Evolutionary conservation across 2,888 invertebrate species (phyloP), one percentile per base, ranked within the genome.

Genomic region (Exocentrus adspersus): DNA sequence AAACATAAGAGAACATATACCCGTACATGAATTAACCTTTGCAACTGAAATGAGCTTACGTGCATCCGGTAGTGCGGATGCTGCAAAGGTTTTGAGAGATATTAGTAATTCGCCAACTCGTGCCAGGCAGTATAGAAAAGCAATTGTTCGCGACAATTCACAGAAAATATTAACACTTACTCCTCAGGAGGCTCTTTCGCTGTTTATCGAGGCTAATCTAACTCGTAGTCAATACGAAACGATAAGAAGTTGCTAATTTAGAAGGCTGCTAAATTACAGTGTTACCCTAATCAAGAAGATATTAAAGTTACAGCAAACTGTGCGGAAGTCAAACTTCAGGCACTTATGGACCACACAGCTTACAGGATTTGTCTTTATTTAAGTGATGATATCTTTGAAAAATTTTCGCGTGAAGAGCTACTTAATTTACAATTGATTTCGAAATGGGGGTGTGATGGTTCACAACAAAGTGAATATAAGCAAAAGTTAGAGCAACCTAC

Each of bases 21-120:
- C 42, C 12, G 7, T 6, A 7, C 2, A 42, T 4, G 3, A 42
- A 14, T 42, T 42, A 14, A 42, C 42, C 16, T 42, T 32, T 20
- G 37, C 60, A 19, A 37, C 56, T 14, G 9, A 42, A 37, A 42
- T 61, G 9, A 56, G 24, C 16, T 16, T 12, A 4, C n/a, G 16
- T 14, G 14, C 42, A 12, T 2, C n/a, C 7, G 42, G 42, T 14
- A 10, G 16, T n/a, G 6, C 16, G n/a, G 42, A 42, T 42, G 42
- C 42, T 42, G 1, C 42, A 12, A 4, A 42, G 7, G 14, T 42
- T 2, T 7, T 42, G 16, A 42, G 16, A 16, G 7, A 42, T 12
- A 42, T 42, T 7, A 42, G 7, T 42, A 14, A 7, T 14, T 14
- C 12, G 3, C 42, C 42, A 12, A 42, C 4, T 2, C n/a, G 42